Conservation (phyloP, 2,113 vertebrate species). For the Actenoides hombroni region DNA sequence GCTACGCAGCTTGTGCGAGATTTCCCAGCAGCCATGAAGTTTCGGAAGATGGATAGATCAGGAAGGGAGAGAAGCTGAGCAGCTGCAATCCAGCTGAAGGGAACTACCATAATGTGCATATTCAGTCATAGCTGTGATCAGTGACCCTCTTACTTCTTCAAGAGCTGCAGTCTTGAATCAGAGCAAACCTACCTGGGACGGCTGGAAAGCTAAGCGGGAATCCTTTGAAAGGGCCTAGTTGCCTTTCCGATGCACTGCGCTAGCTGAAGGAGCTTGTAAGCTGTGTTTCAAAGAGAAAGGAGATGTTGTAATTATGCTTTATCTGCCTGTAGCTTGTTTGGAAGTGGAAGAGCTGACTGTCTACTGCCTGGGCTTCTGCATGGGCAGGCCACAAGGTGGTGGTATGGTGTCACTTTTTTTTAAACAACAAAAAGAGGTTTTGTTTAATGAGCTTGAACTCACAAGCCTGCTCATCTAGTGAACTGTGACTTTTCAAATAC, state of each 20-base stretch:
- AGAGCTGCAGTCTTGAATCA: not conserved
- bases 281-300: slow-evolving; percentile 17
- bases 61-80: not conserved
- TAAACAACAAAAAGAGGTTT: slow-evolving; percentile 76
- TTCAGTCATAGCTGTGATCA: not conserved
- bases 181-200: not conserved
- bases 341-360: not conserved
- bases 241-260: not conserved
- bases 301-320: slow-evolving; percentile 2
- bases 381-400: slow-evolving; percentile 85
- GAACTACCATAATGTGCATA: not conserved
- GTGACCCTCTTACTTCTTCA: not conserved
- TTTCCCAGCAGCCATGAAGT: not conserved
- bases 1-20: not conserved
- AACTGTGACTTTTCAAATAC: slow-evolving; percentile 90
- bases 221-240: not conserved
- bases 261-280: slow-evolving; percentile 3
- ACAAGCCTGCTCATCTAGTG: slow-evolving; percentile 84
- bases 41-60: not conserved
- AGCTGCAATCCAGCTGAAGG: not conserved
- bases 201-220: not conserved
- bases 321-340: not conserved
- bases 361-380: not conserved
- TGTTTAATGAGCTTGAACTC: slow-evolving; percentile 89
- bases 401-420: slow-evolving; percentile 81